Base-by-base conservation (phyloP, 2,888 invertebrate species). In the Horisme vitalbata region DNA sequence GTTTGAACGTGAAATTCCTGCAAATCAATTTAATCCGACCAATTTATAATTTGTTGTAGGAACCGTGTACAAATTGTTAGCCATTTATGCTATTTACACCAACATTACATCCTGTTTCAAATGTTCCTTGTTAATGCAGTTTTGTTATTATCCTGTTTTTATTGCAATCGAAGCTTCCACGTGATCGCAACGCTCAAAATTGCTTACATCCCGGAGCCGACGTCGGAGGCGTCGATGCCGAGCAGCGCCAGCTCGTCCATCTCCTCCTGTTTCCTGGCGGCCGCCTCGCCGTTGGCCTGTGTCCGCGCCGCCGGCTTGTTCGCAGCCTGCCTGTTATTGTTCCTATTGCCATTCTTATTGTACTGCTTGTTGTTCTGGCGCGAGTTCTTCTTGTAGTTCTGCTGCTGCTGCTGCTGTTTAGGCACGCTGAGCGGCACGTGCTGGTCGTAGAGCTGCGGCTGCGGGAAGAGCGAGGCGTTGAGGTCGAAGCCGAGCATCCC, bases 211-310 rank as follows among this genome's bases (percentile, higher is more conserved):
- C 81, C 74, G 0, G 93, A 93, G 4, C 93, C 93, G 57, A 93
- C 92, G 71, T 97, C 96, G 20, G 93, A 93, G 4, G 94, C 95
- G 69, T 96, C 96, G 36, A 96, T 96, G 0, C 97, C 97, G 37
- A 97, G 86, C 94, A 97, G 93, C 2, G 95, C 95, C 47, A 96
- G 79, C 63, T 97, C 96, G 45, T 95, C 95, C 61, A 90, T 79
- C 63, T 91, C 94, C 69, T 81, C 90, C 77, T 71, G 89, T 79
- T 87, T 85, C 77, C 71, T 72, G 0, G 56, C 61, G 0, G 60
- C 55, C 4, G 50, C 27, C 3, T 54, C 55, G 0, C 59, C 65
- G 6, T 65, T 68, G n/a, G n/a, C n/a, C n/a, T n/a, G n/a, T n/a
- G n/a, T n/a, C n/a, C n/a, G n/a, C 5, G 37, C 10, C 9, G 31